Percentiles rank a stretch among this genome's conserved stretches.
These are phyloP conservation scores for Lamellibrachia luymesi DNA, from an alignment of 1,140 invertebrate species.

Conservation along the genomic window DNA sequence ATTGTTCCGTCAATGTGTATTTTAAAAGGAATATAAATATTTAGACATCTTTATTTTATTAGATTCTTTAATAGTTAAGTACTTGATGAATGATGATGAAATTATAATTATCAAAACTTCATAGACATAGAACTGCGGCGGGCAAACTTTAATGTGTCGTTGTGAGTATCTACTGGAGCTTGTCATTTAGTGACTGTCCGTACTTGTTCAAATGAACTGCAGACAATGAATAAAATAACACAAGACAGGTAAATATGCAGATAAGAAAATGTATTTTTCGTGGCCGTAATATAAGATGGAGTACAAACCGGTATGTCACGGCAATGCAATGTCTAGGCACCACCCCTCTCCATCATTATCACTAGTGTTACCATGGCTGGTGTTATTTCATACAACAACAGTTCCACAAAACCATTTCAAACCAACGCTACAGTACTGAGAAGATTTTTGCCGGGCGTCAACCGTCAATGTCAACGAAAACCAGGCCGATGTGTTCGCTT, in stretches of 20 bases:
- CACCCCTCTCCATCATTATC: neutral
- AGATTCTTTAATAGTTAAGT: too few species aligned
- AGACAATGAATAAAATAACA: neutral
- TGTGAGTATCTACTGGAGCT: too few species aligned
- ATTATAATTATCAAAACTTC: too few species aligned
- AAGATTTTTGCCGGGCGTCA: neutral
- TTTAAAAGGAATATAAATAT: too few species aligned
- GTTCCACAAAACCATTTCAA: neutral
- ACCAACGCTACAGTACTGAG: neutral
- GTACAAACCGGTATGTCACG: neutral
- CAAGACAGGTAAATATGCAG: neutral
- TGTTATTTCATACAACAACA: neutral
- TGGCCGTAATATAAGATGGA: neutral
- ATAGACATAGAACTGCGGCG: too few species aligned
- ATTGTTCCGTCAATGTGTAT: too few species aligned
- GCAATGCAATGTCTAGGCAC: neutral
- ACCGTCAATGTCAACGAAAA: neutral
- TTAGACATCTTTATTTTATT: too few species aligned
- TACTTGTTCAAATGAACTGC: neutral
- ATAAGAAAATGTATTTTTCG: conserved; percentile 3
- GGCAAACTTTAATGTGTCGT: too few species aligned
- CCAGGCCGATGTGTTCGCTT: neutral
- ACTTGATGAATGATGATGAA: too few species aligned
- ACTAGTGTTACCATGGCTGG: neutral
- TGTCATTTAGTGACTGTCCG: too few species aligned